Evolutionary conservation across 2,888 invertebrate genomes (phyloP), one percentile per base, ranked within the genome.

Genomic region (Drosophila demipolita): DNA sequence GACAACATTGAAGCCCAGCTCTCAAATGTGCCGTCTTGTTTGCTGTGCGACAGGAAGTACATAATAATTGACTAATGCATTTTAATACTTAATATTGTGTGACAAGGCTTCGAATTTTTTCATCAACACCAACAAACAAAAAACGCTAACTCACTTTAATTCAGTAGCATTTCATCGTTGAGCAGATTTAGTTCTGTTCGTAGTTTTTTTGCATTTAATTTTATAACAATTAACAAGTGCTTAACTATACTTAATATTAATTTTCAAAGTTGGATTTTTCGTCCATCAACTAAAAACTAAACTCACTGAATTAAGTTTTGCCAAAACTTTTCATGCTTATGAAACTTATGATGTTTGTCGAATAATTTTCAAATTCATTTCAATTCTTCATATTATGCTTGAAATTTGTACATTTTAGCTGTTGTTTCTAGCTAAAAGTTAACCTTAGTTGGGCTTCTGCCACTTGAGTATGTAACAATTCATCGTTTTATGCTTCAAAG

Each of bases 1-100:
- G 55, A 48, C 52, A 17, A 17, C 23, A 4, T 7, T 2, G 26
- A 72, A 26, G 20, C 32, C 11, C 11, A 33, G 36, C 33, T n/a
- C 55, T 68, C 48, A 32, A 8, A 48, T 48, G 48, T 48, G 8
- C 35, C 35, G 36, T 36, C 15, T 11, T 45, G n/a, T 53, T 36
- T 57, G 60, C 42, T 7, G 49, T 49, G 52, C 49, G 54, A 72
- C 78, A 72, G 77, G 77, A 78, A 78, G 59, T 54, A 20, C 20
- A 23, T 48, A 68, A 59, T 80, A 57, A 75, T 57, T 26, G 23
- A 33, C n/a, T 58, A 70, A 59, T 57, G 32, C 20, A 58, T 20
- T 49, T 49, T 9, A 33, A 59, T 60, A 35, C 36, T 29, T n/a
- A 54, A 65, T 76, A 77, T 64, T 38, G 33, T 42, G 33, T 64